Evolutionary conservation across 1,140 invertebrate species (phyloP).

Genomic region (Acromyrmex charruanus): DNA sequence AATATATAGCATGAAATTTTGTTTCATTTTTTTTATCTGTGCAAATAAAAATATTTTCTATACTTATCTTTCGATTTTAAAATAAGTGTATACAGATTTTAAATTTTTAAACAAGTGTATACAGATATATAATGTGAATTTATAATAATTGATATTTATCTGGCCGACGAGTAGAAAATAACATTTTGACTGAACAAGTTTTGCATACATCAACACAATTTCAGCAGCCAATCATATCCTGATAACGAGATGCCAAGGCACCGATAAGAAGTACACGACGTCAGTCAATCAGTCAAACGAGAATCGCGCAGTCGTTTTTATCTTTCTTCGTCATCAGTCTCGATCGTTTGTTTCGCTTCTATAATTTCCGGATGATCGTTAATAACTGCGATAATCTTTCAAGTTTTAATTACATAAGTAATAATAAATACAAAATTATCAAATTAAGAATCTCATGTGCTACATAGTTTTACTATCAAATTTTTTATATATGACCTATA

Average conservation of each 20-base stretch:
- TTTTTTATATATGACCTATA: background rate
- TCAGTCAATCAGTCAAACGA: slow-evolving; percentile 63
- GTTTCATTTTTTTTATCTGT: background rate
- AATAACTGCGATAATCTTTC: background rate
- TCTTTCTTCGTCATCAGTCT: background rate
- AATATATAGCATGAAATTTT: background rate
- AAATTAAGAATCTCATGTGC: background rate
- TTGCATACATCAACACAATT: slow-evolving; percentile 70
- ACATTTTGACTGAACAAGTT: slow-evolving; percentile 4
- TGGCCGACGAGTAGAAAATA: background rate
- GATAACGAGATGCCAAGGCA: slow-evolving; percentile 74
- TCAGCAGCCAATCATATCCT: slow-evolving; percentile 62
- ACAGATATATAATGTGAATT: background rate
- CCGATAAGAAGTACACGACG: slow-evolving; percentile 71
- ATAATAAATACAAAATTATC: background rate
- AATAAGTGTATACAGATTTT: background rate
- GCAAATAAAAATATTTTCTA: background rate
- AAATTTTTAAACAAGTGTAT: background rate
- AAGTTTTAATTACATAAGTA: background rate
- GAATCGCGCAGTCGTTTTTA: slow-evolving; percentile 19
- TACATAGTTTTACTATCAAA: background rate
- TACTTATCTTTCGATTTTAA: background rate
- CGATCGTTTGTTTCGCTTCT: background rate
- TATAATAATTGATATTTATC: background rate
- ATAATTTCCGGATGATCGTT: background rate